Conservation (phyloP, 2,113 vertebrate genomes). For the Sinocyclocheilus grahami region DNA sequence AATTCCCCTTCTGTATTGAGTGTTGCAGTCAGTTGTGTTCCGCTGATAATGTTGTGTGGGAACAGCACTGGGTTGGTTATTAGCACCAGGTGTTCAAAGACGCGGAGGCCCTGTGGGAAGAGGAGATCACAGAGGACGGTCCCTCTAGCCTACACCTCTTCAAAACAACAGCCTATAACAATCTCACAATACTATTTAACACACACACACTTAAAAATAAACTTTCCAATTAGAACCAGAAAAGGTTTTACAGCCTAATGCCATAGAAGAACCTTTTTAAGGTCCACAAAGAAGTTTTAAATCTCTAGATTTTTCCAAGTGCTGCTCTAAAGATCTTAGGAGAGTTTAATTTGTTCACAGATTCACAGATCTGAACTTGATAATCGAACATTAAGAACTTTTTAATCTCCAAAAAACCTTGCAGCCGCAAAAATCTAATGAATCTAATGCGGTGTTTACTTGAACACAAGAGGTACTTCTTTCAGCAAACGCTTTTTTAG, state of each 20-base stretch:
- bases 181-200: neutral
- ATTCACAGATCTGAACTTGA: neutral
- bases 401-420: neutral
- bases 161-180: conserved; percentile 21
- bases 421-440: neutral
- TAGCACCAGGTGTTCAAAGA: conserved; percentile 39
- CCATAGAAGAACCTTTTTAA: neutral
- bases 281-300: neutral
- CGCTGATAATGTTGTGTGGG: conserved; percentile 28
- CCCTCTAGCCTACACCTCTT: conserved; percentile 3
- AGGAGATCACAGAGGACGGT: conserved; percentile 17
- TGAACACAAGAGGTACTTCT: neutral
- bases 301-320: neutral
- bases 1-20: neutral
- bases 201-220: conserved; percentile 10
- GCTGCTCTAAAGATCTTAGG: neutral
- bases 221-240: neutral
- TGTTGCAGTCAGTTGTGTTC: neutral
- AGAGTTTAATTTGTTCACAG: neutral
- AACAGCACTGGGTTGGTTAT: conserved; percentile 35
- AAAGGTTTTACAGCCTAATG: neutral
- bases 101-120: neutral
- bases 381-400: neutral
- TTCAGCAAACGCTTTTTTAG: neutral
- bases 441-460: neutral